Conservation (phyloP, 2,113 vertebrate species). For the Campylomormyrus numenius region DNA sequence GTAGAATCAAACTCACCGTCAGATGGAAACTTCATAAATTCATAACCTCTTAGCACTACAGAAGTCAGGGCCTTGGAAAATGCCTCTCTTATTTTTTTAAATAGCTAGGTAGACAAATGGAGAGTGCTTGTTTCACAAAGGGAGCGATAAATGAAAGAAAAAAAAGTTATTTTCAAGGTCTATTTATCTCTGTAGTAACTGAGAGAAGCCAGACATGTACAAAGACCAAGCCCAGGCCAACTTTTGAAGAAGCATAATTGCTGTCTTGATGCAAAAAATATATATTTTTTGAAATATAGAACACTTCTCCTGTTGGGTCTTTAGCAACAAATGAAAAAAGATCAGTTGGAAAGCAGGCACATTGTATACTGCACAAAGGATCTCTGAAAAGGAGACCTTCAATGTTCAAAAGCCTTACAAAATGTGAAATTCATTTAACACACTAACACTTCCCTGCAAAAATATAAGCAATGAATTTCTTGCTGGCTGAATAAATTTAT, state of each 20-base stretch:
- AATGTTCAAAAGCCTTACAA: constrained; percentile 3
- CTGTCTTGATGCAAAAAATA: constrained; percentile 10
- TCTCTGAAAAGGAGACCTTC: neutral
- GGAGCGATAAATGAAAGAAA: neutral
- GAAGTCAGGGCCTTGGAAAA: neutral
- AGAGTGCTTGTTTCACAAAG: neutral
- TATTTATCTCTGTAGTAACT: neutral
- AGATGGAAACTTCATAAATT: neutral
- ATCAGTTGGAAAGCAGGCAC: neutral
- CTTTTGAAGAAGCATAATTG: neutral
- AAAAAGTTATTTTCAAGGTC: neutral
- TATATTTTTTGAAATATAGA: constrained; percentile 8
- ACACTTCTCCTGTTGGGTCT: neutral
- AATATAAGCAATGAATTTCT: neutral
- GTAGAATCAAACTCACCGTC: neutral
- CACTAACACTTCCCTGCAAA: neutral
- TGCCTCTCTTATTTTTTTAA: neutral
- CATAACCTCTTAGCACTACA: neutral
- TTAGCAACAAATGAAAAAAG: neutral
- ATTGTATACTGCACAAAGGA: constrained; percentile 1
- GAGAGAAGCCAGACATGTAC: neutral
- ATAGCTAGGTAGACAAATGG: neutral
- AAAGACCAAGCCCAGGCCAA: neutral
- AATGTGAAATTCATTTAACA: constrained; percentile 4
- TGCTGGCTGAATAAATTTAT: neutral